phyloP scores from a whole-genome alignment of 2,888 invertebrate genomes.

The Harpagoxenus sublaevis region DNA sequence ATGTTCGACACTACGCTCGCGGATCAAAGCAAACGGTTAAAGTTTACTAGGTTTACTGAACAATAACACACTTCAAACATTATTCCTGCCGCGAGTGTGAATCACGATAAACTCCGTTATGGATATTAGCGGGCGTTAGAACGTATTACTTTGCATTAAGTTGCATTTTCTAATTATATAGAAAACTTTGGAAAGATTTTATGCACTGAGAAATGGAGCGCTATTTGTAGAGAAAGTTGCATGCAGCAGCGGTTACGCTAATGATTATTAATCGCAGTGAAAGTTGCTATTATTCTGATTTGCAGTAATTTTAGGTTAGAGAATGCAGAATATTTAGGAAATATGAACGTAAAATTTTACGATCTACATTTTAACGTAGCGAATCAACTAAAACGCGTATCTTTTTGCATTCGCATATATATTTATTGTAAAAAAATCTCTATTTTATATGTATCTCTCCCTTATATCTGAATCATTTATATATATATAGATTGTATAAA shows the following conservation, averaged over 20 bases:
- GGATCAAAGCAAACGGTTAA: not conserved
- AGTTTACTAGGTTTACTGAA: not conserved
- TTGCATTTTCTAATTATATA: constrained; percentile 38
- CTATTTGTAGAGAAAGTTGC: constrained; percentile 49
- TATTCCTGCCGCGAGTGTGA: not conserved
- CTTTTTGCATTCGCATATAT: not conserved
- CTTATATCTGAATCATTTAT: not conserved
- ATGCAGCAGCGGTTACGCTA: constrained; percentile 45
- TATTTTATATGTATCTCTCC: not conserved
- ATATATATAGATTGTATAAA: not conserved
- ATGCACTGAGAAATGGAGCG: constrained; percentile 54
- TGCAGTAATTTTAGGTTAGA: constrained; percentile 28
- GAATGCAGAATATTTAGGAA: constrained; percentile 41
- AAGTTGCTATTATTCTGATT: constrained; percentile 50
- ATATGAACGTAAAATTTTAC: constrained; percentile 30
- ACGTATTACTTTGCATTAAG: constrained; percentile 31
- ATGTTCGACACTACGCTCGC: constrained; percentile 6
- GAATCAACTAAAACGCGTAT: not conserved
- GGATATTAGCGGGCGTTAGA: not conserved
- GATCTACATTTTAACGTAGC: not conserved
- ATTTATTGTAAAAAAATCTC: not conserved
- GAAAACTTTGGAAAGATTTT: constrained; percentile 53
- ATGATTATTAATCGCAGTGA: constrained; percentile 53
- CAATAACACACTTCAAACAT: constrained; percentile 10
- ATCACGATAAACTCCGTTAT: not conserved